These are phyloP conservation scores for Wasmannia auropunctata DNA, from an alignment of 1,140 invertebrate species.

Conservation along the genomic window DNA sequence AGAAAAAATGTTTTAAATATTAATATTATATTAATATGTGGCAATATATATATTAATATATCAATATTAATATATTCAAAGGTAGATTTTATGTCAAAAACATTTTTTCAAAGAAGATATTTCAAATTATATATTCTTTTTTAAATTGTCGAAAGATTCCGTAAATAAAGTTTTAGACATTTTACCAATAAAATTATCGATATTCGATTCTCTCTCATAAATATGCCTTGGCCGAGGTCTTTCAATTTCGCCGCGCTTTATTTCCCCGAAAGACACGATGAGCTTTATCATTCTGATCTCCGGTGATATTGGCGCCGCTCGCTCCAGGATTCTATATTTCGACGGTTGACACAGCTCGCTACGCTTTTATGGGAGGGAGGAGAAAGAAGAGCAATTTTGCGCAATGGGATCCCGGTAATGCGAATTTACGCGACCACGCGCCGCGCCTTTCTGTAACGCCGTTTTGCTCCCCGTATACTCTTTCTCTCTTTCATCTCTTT, in stretches of 20 bases:
- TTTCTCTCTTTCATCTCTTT: constrained; percentile 57
- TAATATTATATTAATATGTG: not conserved
- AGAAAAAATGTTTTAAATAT: not conserved
- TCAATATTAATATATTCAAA: not conserved
- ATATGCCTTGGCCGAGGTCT: constrained; percentile 10
- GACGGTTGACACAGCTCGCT: constrained; percentile 70
- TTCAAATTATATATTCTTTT: not conserved
- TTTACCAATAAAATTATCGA: constrained; percentile 16
- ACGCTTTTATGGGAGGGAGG: constrained; percentile 58
- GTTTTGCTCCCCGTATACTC: constrained; percentile 12
- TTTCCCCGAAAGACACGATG: constrained; percentile 39
- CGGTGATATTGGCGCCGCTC: constrained; percentile 53
- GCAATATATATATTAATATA: not conserved
- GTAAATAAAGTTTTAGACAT: not conserved
- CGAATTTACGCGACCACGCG: constrained; percentile 65
- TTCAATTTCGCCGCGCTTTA: constrained; percentile 49
- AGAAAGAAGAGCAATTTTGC: constrained; percentile 56
- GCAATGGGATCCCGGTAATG: constrained; percentile 69
- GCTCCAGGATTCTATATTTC: constrained; percentile 68
- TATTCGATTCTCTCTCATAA: constrained; percentile 40
- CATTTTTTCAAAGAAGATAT: not conserved
- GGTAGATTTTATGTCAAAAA: not conserved
- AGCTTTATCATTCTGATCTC: constrained; percentile 65
- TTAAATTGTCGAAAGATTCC: not conserved
- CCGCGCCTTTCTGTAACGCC: constrained; percentile 21